Base-by-base conservation (phyloP, 1,140 invertebrate genomes). In the Laodelphax striatellus region DNA sequence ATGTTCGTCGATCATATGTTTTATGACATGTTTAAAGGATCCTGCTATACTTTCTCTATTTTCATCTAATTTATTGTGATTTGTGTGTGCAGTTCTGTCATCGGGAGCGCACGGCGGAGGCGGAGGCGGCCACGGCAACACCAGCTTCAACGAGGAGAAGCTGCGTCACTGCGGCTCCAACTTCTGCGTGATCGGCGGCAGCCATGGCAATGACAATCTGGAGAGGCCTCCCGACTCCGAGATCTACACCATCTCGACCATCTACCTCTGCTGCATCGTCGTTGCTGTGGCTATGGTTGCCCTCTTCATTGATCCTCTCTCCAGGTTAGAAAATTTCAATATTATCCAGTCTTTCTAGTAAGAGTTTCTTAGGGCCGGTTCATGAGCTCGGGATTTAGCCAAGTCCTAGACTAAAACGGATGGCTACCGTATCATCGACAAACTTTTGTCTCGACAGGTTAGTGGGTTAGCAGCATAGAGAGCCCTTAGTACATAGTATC, bases 301-400 rank as follows among this genome's bases (percentile, higher is more conserved):
- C 2, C 68, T 94, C 5, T 85, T 96, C 57, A 82, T 98, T 22
- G 94, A 97, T 76, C 88, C 92, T 9, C 79, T 96, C 0, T 88
- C 88, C 61, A 87, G 88, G 82, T 90, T 75, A 75, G 70, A 16
- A 22, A 31, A 55, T 50, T 19, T 1, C 34, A 38, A 38, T 13
- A 38, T 38, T 38, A 4, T 4, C 24, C 2, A 28, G 6, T 4
- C 6, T 28, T 28, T 28, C 2, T 28, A 28, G 6, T 6, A 6
- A 4, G 24, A n/a, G n/a, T n/a, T 28, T 28, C 24, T 28, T 28
- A 4, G 24, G 6, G n/a, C n/a, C n/a, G n/a, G n/a, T n/a, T n/a
- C n/a, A n/a, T n/a, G n/a, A n/a, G n/a, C n/a, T n/a, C n/a, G n/a
- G n/a, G n/a, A n/a, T n/a, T n/a, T n/a, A n/a, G n/a, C n/a, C n/a